A percentile compares a stretch with the other conserved stretches of the same genome.
These are phyloP conservation scores for Siniperca obscura DNA, from an alignment of 2,797 vertebrate species.

Conservation along the genomic window DNA sequence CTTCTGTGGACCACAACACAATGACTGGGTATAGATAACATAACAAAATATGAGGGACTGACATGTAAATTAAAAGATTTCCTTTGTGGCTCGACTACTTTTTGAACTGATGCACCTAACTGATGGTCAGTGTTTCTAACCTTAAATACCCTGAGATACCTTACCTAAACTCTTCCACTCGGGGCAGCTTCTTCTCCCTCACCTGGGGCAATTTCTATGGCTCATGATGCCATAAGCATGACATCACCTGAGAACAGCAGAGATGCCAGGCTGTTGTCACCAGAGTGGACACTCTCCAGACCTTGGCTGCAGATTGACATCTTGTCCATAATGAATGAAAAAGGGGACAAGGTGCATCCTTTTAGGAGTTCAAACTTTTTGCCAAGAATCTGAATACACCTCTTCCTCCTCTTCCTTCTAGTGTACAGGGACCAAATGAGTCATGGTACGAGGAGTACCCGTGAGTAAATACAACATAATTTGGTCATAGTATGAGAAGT, in stretches of 20 bases:
- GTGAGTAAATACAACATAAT: constrained; percentile 47
- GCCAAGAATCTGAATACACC: constrained; percentile 28
- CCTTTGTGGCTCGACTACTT: background rate
- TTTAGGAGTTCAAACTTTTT: constrained; percentile 19
- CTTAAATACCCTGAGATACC: background rate
- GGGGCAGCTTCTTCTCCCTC: constrained; percentile 14
- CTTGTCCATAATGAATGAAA: constrained; percentile 29
- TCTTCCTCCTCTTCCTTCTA: constrained; percentile 32
- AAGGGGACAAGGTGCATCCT: constrained; percentile 37
- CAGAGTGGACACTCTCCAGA: constrained; percentile 23
- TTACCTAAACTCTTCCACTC: background rate
- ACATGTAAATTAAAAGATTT: background rate
- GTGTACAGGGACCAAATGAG: constrained; percentile 38
- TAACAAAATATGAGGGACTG: background rate
- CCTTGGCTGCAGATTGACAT: background rate
- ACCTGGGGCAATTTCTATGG: constrained; percentile 3
- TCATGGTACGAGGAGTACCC: constrained; percentile 44
- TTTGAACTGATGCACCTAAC: background rate
- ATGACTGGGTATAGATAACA: background rate
- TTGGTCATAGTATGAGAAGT: constrained; percentile 23
- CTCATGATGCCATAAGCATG: constrained; percentile 14
- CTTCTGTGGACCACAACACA: background rate
- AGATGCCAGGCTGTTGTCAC: constrained; percentile 40
- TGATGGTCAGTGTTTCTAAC: background rate
- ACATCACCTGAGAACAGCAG: constrained; percentile 33